Evolutionary conservation across 2,797 vertebrate species (phyloP).

Genomic region (Brachyrhaphis roseni): DNA sequence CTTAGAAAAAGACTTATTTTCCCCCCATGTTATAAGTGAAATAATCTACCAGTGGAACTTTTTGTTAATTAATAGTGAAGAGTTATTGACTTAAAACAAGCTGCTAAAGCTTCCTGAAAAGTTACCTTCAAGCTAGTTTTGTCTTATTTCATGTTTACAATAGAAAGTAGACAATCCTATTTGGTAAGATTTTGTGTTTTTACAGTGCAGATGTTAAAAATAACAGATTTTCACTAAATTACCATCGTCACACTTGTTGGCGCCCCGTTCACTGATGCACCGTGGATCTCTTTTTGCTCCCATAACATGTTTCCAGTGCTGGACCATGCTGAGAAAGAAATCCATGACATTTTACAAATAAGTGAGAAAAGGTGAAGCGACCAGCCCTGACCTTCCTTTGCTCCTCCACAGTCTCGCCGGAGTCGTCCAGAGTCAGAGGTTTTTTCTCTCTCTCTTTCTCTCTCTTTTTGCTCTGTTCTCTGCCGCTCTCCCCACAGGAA

Average conservation of each 20-base stretch:
- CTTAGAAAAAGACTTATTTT: no score
- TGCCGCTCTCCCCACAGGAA: neutral
- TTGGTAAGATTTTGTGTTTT: no score
- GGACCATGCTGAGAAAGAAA: neutral
- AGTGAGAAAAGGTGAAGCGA: neutral
- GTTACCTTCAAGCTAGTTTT: no score
- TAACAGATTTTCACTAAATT: neutral
- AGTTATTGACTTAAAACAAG: no score
- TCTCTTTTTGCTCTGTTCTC: neutral
- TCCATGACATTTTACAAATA: neutral
- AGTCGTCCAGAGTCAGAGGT: neutral
- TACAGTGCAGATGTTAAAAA: neutral
- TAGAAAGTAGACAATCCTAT: no score
- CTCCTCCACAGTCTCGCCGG: neutral
- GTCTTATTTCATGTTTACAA: no score
- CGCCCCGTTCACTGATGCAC: neutral
- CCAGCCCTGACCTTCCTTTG: neutral
- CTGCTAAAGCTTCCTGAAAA: no score
- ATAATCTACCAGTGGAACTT: no score
- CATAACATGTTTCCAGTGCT: neutral
- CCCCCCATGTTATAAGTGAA: no score
- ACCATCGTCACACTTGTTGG: neutral
- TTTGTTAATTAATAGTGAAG: no score
- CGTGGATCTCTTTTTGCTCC: neutral
- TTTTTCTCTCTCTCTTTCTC: no score